phyloP scores from a whole-genome alignment of 2,888 invertebrate species.

The Acleris sparsana region DNA sequence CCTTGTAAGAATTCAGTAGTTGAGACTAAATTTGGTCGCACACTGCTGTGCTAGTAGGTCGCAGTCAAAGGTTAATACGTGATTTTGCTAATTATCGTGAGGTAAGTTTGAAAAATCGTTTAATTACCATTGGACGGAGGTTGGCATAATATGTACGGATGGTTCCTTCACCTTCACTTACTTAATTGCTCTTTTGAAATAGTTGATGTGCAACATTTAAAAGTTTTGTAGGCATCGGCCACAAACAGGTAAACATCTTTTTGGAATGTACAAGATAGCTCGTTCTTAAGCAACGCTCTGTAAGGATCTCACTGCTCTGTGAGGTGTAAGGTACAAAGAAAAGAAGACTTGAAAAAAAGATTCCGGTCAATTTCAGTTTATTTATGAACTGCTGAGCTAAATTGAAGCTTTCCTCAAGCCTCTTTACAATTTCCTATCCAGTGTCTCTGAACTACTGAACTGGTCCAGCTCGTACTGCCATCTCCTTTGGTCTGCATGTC shows the following conservation, averaged over 20 bases:
- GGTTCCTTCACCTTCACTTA: constrained; percentile 36
- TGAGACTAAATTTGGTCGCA: too few species aligned
- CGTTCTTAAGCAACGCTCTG: neutral
- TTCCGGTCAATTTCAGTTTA: too few species aligned
- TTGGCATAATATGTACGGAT: constrained; percentile 20
- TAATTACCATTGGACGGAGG: constrained; percentile 38
- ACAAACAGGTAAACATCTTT: neutral
- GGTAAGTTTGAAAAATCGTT: constrained; percentile 46
- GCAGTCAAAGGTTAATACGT: constrained; percentile 63
- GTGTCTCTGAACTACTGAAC: too few species aligned
- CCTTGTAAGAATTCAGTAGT: too few species aligned
- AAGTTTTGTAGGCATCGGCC: constrained; percentile 11
- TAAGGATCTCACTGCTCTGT: neutral
- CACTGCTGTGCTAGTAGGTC: neutral
- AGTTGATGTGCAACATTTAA: constrained; percentile 31
- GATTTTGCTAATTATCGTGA: constrained; percentile 56
- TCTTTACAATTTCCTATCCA: too few species aligned
- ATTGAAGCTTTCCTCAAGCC: too few species aligned
- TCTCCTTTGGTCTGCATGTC: too few species aligned
- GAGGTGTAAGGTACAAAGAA: neutral
- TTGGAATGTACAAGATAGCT: constrained; percentile 9
- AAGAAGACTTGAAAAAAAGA: too few species aligned
- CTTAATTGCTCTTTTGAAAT: constrained; percentile 35
- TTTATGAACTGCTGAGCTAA: too few species aligned
- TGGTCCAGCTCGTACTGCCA: too few species aligned